These are phyloP conservation scores for Lycaena phlaeas DNA, from an alignment of 2,888 invertebrate species.

Conservation along the genomic window DNA sequence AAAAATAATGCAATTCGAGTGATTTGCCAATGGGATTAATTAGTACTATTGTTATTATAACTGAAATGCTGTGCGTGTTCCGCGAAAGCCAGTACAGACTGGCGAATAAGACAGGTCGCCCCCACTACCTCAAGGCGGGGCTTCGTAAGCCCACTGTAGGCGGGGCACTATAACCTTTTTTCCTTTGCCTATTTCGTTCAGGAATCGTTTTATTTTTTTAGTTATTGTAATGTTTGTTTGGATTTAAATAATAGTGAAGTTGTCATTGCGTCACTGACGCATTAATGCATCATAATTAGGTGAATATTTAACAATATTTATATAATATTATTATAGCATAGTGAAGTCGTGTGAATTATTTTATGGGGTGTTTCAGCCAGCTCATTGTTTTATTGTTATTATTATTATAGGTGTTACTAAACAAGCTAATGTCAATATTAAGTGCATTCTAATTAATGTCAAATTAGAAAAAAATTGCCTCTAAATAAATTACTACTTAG, in stretches of 20 bases:
- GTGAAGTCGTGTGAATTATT: no score
- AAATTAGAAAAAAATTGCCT: no score
- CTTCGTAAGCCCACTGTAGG: slow-evolving; percentile 29
- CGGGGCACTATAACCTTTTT: slow-evolving; percentile 36
- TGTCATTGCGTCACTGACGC: slow-evolving; percentile 19
- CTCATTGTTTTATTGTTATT: no score
- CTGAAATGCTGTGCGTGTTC: slow-evolving; percentile 40
- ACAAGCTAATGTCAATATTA: no score
- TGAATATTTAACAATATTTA: background rate
- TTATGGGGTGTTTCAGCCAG: no score
- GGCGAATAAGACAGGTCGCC: slow-evolving; percentile 42
- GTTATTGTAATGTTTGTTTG: slow-evolving; percentile 59
- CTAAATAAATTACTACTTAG: no score
- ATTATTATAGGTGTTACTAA: no score
- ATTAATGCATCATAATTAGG: slow-evolving; percentile 10
- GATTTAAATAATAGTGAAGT: slow-evolving; percentile 44
- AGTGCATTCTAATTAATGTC: no score
- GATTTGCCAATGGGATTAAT: slow-evolving; percentile 17
- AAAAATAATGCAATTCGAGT: slow-evolving; percentile 12
- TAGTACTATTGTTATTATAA: slow-evolving; percentile 22
- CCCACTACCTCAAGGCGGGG: slow-evolving; percentile 47
- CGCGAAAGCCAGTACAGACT: slow-evolving; percentile 53
- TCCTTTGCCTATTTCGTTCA: slow-evolving; percentile 39
- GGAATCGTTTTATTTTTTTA: slow-evolving; percentile 41
- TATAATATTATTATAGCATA: no score